Evolutionary conservation across 2,888 invertebrate genomes (phyloP).

Genomic region (Drosophila anomalata): DNA sequence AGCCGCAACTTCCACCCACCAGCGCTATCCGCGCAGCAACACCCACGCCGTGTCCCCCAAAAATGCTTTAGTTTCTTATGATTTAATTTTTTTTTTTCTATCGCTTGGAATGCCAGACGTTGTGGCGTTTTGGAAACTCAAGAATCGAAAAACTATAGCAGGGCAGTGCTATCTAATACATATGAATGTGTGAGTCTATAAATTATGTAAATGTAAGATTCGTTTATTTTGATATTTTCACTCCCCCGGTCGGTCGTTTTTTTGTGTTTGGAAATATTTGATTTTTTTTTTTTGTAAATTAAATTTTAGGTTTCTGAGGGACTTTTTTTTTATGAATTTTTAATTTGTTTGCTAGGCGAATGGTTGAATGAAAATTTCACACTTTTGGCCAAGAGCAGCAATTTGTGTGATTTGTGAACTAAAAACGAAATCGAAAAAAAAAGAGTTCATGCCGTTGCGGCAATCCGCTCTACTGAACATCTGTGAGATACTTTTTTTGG

Average conservation of each 20-base stretch:
- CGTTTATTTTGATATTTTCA: conserved; percentile 24
- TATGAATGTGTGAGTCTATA: conserved; percentile 65
- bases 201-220: conserved; percentile 72
- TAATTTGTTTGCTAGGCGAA: conserved; percentile 59
- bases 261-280: conserved; percentile 23
- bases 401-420: conserved; percentile 55
- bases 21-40: conserved; percentile 7
- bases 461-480: conserved; percentile 9
- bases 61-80: conserved; percentile 5
- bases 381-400: conserved; percentile 53
- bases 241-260: conserved; percentile 5
- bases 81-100: too few relatives aligned
- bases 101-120: conserved; percentile 57
- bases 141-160: conserved; percentile 24
- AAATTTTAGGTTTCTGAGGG: conserved; percentile 44
- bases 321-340: conserved; percentile 70
- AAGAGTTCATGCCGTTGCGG: conserved; percentile 10
- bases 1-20: conserved; percentile 26
- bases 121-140: conserved; percentile 57
- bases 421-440: background rate
- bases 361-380: conserved; percentile 48
- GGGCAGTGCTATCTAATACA: conserved; percentile 67
- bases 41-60: conserved; percentile 41
- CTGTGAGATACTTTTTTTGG: conserved; percentile 23
- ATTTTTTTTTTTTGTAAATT: conserved; percentile 35